Evolutionary conservation across 2,113 vertebrate genomes (phyloP).

Genomic region (Meleagris gallopavo): DNA sequence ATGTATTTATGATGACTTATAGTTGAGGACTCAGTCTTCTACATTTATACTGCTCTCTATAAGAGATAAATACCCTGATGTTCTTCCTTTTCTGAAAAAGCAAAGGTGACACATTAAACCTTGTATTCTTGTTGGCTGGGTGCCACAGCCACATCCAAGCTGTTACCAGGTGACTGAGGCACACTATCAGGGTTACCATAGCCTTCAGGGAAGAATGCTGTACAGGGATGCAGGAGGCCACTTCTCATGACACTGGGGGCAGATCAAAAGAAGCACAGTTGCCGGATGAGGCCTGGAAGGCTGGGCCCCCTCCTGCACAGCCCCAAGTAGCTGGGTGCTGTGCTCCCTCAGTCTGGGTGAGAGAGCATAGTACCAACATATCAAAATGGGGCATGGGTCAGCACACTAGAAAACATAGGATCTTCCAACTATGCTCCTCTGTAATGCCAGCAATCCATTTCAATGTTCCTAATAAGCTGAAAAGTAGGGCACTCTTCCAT

Average conservation of each 20-base stretch:
- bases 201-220: neutral
- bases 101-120: neutral
- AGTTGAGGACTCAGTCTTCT: neutral
- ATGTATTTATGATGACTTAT: neutral
- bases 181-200: neutral
- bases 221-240: neutral
- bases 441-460: neutral
- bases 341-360: neutral
- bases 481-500: fast-evolving
- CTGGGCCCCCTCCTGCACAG: fast-evolving
- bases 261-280: neutral
- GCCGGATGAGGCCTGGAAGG: fast-evolving
- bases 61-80: neutral
- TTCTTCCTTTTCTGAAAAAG: neutral
- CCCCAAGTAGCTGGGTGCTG: neutral
- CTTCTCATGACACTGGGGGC: fast-evolving
- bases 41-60: neutral
- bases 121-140: neutral
- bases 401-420: neutral
- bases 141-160: neutral
- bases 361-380: neutral
- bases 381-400: neutral
- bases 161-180: neutral
- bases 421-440: neutral
- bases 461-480: neutral